phyloP scores from a whole-genome alignment of 2,888 invertebrate species.

The Patella pellucida region DNA sequence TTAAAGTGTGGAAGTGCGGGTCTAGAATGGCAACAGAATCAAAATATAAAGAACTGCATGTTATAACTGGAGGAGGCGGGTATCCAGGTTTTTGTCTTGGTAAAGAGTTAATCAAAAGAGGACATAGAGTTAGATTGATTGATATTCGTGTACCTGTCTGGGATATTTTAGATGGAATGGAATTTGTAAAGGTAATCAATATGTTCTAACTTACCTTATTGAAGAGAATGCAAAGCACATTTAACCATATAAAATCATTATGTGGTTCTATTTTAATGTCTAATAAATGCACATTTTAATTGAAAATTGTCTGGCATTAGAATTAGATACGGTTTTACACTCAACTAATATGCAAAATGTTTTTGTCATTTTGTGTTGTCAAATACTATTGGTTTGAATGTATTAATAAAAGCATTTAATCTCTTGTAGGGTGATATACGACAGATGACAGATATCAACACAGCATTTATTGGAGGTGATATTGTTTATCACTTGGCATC shows the following conservation, averaged over 20 bases:
- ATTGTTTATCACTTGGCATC: slow-evolving; percentile 73
- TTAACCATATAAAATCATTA: too few species aligned
- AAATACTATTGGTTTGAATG: too few species aligned
- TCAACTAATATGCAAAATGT: too few species aligned
- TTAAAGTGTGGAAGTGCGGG: too few species aligned
- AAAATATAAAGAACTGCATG: slow-evolving; percentile 43
- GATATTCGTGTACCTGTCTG: slow-evolving; percentile 64
- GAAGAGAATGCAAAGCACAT: too few species aligned
- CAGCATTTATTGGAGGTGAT: slow-evolving; percentile 61
- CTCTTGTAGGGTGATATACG: slow-evolving; percentile 66
- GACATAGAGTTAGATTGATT: slow-evolving; percentile 67
- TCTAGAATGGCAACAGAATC: too few species aligned
- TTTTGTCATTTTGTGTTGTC: too few species aligned
- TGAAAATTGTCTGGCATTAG: too few species aligned
- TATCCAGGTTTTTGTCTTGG: slow-evolving; percentile 71
- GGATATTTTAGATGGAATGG: slow-evolving; percentile 50
- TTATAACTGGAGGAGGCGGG: slow-evolving; percentile 71
- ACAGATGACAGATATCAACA: slow-evolving; percentile 50
- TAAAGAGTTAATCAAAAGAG: slow-evolving; percentile 56
- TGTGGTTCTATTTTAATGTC: too few species aligned
- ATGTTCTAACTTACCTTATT: not conserved
- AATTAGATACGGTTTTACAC: too few species aligned
- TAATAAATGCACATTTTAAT: too few species aligned
- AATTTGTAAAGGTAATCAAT: slow-evolving; percentile 52
- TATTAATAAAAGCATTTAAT: too few species aligned